phyloP scores from a whole-genome alignment of 2,113 vertebrate species.

The Chaenocephalus aceratus region DNA sequence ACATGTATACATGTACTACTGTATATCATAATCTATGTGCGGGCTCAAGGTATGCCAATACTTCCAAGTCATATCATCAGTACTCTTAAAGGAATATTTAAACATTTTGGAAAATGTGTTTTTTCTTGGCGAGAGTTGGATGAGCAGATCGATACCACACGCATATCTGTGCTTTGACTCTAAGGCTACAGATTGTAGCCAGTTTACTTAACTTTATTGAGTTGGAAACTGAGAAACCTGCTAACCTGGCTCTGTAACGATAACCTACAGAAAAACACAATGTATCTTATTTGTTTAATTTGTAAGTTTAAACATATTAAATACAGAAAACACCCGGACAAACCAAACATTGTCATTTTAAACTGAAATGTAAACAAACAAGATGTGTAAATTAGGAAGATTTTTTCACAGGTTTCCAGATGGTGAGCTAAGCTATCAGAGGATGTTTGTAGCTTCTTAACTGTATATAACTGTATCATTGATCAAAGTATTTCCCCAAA shows the following conservation, averaged over 20 bases:
- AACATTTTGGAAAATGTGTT: background rate
- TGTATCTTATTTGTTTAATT: background rate
- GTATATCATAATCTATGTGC: background rate
- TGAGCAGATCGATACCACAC: background rate
- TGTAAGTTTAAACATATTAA: background rate
- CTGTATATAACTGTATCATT: background rate
- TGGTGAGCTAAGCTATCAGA: background rate
- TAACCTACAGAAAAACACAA: no score
- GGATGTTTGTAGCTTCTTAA: background rate
- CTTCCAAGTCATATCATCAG: conserved; percentile 8
- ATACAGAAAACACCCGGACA: background rate
- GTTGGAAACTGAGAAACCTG: background rate
- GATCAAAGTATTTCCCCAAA: background rate
- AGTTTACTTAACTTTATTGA: background rate
- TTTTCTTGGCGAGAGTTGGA: background rate
- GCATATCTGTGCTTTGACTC: background rate
- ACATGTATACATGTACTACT: background rate
- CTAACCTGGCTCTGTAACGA: background rate
- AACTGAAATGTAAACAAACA: background rate
- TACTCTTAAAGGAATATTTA: background rate
- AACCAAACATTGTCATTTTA: background rate
- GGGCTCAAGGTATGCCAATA: background rate
- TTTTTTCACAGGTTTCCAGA: background rate
- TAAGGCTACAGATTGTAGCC: background rate
- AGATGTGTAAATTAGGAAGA: background rate